Base-by-base conservation (phyloP, 2,797 vertebrate genomes). In the Microchirus variegatus region DNA sequence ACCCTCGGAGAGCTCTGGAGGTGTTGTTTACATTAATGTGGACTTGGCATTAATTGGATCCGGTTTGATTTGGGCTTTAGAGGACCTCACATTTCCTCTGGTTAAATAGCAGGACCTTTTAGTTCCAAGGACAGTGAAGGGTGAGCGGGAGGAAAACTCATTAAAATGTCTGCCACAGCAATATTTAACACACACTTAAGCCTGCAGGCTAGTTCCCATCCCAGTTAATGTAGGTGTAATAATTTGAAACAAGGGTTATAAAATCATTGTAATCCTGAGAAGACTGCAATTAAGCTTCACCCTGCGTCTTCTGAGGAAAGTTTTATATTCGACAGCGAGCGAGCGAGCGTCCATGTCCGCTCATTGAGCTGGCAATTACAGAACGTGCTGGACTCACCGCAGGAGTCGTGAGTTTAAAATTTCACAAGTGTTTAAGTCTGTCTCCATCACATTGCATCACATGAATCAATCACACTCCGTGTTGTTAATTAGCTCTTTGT, bases 11-110 rank as follows among this genome's bases (percentile, higher is more conserved):
- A 51, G 73, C 49, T 71, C 68, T 52, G 41, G 81, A 90, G 83
- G 82, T 89, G 89, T 85, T 91, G 86, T 87, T 91, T 86, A 89
- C 78, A 84, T 85, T 82, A 66, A 69, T 67, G 70, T 85, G 77
- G 70, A 73, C 75, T 84, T 89, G 82, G 83, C 87, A 85, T 70
- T 71, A 53, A 4, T 19, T 14, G 40, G 59, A 81, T 84, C 72
- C 56, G 64, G 80, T 69, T 70, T 76, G 73, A 72, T 80, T 73
- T 67, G 47, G 55, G 63, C 73, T 85, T 71, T 52, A 18, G 26
- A 69, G 57, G 66, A 75, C 69, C 62, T 79, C 56, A 55, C 71
- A 77, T 81, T 82, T 75, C 68, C 59, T 68, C 58, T 61, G 55
- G 42, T 83, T 78, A 82, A 87, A 75, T 70, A 72, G 56, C 9